phyloP scores from a whole-genome alignment of 2,888 invertebrate species.

The Sipha maydis region DNA sequence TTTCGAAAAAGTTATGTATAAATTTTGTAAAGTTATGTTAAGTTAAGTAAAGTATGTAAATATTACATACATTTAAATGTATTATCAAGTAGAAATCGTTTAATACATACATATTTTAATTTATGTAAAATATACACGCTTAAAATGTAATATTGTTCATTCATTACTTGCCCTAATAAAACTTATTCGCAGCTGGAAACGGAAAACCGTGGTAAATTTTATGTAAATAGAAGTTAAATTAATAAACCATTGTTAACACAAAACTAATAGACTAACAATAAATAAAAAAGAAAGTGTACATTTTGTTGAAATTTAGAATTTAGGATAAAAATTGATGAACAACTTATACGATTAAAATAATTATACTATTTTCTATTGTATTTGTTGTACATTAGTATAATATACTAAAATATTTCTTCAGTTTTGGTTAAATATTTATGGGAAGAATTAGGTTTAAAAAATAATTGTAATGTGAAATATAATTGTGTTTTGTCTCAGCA shows the following conservation, averaged over 20 bases:
- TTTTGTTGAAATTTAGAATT: background rate
- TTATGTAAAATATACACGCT: background rate
- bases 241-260: no score
- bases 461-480: no score
- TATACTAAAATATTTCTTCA: background rate
- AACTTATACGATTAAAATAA: background rate
- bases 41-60: no score
- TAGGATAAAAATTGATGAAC: background rate
- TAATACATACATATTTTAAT: background rate
- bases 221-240: background rate
- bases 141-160: background rate
- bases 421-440: background rate
- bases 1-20: no score
- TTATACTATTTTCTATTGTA: no score
- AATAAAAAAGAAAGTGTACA: background rate
- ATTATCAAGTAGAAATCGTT: background rate
- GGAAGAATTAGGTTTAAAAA: no score
- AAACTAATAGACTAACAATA: background rate
- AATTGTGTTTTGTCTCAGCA: background rate
- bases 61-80: background rate
- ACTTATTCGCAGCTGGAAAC: no score
- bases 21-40: no score
- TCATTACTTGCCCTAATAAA: no score
- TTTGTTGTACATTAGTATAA: no score
- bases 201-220: no score